These are phyloP conservation scores for Forficula auricularia DNA, from an alignment of 1,140 invertebrate species.

Conservation along the genomic window DNA sequence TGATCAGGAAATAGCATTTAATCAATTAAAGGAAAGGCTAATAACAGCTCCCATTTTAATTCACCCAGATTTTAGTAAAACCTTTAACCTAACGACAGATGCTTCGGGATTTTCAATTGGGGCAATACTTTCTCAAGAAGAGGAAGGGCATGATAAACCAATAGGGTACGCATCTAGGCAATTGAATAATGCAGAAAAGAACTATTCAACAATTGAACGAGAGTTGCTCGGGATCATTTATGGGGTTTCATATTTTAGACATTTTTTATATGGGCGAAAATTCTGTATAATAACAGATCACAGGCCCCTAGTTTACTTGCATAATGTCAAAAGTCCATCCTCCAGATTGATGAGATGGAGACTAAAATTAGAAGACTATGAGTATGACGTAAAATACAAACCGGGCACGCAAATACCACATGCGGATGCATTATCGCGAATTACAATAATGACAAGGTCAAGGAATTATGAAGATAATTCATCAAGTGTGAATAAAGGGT, in stretches of 20 bases:
- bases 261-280: slow-evolving; percentile 21
- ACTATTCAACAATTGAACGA: slow-evolving; percentile 17
- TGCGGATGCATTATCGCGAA: slow-evolving; percentile 13
- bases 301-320: slow-evolving; percentile 22
- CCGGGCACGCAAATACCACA: slow-evolving; percentile 9
- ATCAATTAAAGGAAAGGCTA: slow-evolving; percentile 13
- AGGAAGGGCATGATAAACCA: not conserved
- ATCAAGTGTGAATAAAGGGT: no score
- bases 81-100: slow-evolving; percentile 7
- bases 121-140: slow-evolving; percentile 5
- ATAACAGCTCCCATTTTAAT: not conserved
- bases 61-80: slow-evolving; percentile 8
- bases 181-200: not conserved
- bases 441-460: not conserved
- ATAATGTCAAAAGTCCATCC: slow-evolving; percentile 19
- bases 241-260: slow-evolving; percentile 18
- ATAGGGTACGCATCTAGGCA: not conserved
- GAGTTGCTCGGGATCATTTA: slow-evolving; percentile 11
- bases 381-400: slow-evolving; percentile 20
- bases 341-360: slow-evolving; percentile 22
- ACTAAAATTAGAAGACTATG: slow-evolving; percentile 22
- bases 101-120: slow-evolving; percentile 4
- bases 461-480: not conserved
- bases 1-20: slow-evolving; percentile 18
- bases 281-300: slow-evolving; percentile 27